Base-by-base conservation (phyloP, 2,888 invertebrate species). In the Amiota minor region DNA sequence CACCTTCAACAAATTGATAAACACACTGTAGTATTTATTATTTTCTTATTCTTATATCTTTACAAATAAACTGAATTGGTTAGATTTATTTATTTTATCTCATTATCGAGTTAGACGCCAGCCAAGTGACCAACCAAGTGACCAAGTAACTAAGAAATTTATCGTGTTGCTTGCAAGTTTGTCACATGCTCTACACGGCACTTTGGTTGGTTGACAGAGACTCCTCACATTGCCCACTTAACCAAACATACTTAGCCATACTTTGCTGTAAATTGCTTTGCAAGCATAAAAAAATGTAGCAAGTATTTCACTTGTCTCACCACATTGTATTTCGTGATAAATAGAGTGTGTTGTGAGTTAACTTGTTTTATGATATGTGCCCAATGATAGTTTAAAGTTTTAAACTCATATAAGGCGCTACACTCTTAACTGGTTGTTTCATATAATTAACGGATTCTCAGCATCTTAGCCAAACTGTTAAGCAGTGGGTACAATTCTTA, bases 61-160 rank as follows among this genome's bases (percentile, higher is more conserved):
- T 35, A 35, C 35, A 35, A 35, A 35, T 35, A 35, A 35, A 35
- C 35, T 35, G 35, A 35, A 35, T 35, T 35, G 6, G 35, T 35
- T 35, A 4, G 62, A n/a, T n/a, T n/a, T n/a, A n/a, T n/a, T 62
- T 35, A 35, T 62, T 62, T 62, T 62, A 62, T 23, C 62, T 62
- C 62, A 62, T 62, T 62, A 62, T 23, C 62, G 62, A 62, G 35
- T 62, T 35, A 4, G 62, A 35, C 20, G 61, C 61, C 61, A 20
- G 11, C 18, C 53, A 53, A 53, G 0, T 12, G n/a, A n/a, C 14
- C 53, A 53, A 50, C 18, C 53, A 53, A 53, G 0, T 12, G n/a
- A n/a, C 14, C 53, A 53, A 50, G 12, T 11, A 50, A n/a, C 53
- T n/a, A 53, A 53, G 53, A 4, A 8, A n/a, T n/a, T 12, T 12